Base-by-base conservation (phyloP, 2,888 invertebrate species). In the Lagria hirta region DNA sequence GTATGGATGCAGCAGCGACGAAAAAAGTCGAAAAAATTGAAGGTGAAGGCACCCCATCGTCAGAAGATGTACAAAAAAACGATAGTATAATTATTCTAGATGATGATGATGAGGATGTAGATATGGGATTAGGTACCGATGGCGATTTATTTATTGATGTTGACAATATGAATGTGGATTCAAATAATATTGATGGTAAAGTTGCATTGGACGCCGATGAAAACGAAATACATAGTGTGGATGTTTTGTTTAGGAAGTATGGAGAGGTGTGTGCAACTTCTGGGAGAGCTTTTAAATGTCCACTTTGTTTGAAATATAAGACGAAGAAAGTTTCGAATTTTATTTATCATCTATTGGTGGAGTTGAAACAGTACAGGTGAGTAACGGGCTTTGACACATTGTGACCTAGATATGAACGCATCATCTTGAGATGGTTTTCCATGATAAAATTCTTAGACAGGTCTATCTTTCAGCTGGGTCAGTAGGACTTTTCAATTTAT, bases 271-370 rank as follows among this genome's bases (percentile, higher is more conserved):
- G 82, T 15, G 72, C 73, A 12, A 80, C 83, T 0, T 69, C 74
- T 16, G 77, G 77, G 1, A 72, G 76, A 20, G 72, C 73, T 42
- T 82, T 74, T 56, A 74, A 73, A 37, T 86, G 86, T 58, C 77
- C 83, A 0, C 64, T 81, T 32, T 87, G 86, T 54, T 72, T 71
- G 12, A 69, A 73, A 12, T 80, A 80, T 49, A 75, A 73, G 21
- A 79, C 81, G 1, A 79, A 76, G 33, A 74, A 73, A 13, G 73
- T 74, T 12, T 74, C 76, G 3, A 77, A 78, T n/a, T 80, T 86
- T 73, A 75, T 78, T 35, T 77, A 78, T 20, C 86, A 86, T 70
- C 66, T 86, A 34, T 84, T 75, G 55, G 78, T 81, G 57, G 86
- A 86, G 58, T 69, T 84, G 14, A 76, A 80, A 30, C 83, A 83